These are phyloP conservation scores for Hyperopisus bebe DNA, from an alignment of 2,113 vertebrate genomes.

Conservation along the genomic window DNA sequence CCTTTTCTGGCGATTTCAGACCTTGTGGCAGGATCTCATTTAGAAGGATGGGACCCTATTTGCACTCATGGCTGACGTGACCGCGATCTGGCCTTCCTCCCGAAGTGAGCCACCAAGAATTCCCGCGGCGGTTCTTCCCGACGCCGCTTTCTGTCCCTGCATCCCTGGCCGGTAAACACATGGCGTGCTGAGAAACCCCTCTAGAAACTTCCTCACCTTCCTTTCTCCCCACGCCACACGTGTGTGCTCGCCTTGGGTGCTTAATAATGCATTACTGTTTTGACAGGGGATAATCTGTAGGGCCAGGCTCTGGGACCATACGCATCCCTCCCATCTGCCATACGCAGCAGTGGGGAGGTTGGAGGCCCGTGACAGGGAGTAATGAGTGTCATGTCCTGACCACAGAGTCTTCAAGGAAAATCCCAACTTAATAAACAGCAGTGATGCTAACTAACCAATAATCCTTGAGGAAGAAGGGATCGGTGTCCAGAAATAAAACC, in stretches of 20 bases:
- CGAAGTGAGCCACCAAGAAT: not conserved
- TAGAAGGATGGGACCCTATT: not conserved
- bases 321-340: slow-evolving; percentile 29
- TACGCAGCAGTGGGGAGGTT: not conserved
- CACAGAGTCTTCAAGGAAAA: not conserved
- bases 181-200: not conserved
- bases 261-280: slow-evolving; percentile 43
- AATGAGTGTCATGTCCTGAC: not conserved
- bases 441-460: not conserved
- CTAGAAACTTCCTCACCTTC: not conserved
- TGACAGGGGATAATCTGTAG: slow-evolving; percentile 29
- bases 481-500: not conserved
- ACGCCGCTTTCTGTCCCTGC: not conserved
- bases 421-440: not conserved
- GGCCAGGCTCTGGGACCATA: slow-evolving; percentile 23
- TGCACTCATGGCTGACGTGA: not conserved
- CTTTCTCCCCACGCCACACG: not conserved
- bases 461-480: not conserved
- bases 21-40: not conserved
- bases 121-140: not conserved
- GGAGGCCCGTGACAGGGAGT: not conserved
- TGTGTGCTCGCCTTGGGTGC: slow-evolving; percentile 25
- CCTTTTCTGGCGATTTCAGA: not conserved
- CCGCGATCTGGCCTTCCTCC: not conserved
- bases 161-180: not conserved